phyloP scores from a whole-genome alignment of 2,888 invertebrate species.

The Synergus japonicus region DNA sequence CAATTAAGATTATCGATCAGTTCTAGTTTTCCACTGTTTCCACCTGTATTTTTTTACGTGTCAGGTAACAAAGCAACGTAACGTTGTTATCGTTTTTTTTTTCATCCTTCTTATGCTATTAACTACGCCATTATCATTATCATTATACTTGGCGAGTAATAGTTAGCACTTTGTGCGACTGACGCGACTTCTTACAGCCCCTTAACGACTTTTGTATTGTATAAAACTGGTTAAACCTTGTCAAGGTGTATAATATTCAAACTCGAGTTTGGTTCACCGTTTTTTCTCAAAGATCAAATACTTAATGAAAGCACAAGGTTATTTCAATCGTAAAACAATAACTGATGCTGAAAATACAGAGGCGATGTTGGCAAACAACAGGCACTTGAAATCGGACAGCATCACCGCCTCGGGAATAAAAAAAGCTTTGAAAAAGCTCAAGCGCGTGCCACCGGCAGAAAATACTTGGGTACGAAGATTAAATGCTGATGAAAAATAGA shows the following conservation, averaged over 20 bases:
- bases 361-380: constrained; percentile 62
- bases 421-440: constrained; percentile 64
- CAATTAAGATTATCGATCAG: not conserved
- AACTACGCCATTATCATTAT: constrained; percentile 56
- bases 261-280: constrained; percentile 9
- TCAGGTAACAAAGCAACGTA: constrained; percentile 54
- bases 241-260: constrained; percentile 44
- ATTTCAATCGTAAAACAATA: constrained; percentile 44
- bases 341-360: constrained; percentile 58
- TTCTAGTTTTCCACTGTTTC: not conserved
- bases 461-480: constrained; percentile 65
- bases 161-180: constrained; percentile 52
- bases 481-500: constrained; percentile 73
- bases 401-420: constrained; percentile 49
- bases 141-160: constrained; percentile 55
- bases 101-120: constrained; percentile 42
- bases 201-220: constrained; percentile 48
- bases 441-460: constrained; percentile 61
- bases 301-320: not conserved
- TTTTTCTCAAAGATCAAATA: constrained; percentile 16
- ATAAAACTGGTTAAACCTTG: constrained; percentile 51
- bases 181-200: constrained; percentile 50
- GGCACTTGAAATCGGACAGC: constrained; percentile 58
- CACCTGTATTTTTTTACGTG: not conserved
- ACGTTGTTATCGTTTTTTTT: constrained; percentile 51